Base-by-base conservation (phyloP, 2,888 invertebrate species). In the Ecliptopera silaceata region DNA sequence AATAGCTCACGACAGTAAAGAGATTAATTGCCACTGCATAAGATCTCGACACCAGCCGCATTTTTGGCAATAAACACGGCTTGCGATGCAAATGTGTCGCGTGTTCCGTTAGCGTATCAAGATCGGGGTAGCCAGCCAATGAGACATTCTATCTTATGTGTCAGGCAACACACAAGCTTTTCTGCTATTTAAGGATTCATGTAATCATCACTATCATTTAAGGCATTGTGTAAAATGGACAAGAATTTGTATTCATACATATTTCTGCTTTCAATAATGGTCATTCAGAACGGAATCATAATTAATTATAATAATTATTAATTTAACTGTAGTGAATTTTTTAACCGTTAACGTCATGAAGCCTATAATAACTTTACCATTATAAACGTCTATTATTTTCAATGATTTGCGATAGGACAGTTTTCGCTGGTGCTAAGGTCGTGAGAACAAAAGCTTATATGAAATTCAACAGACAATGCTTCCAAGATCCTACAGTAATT, bases 1-100 rank as follows among this genome's bases (percentile, higher is more conserved):
- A 88, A 88, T 88, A 86, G 84, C 84, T 77, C 84, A 82, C 84
- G 81, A 79, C 79, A 80, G 69, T 75, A 79, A 77, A 53, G 69
- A 80, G 82, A 86, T 86, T 88, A 84, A 89, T 86, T 84, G 80
- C 73, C 56, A 68, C 72, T 80, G 77, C 77, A 80, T 77, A 74
- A 77, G 69, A 71, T 72, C 69, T 75, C 36, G 66, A 69, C 67
- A 63, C 48, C 56, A 56, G 64, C 56, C 66, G 59, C 63, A 66
- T 63, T 70, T 71, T 74, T 66, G 74, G 69, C 70, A 74, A 65
- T 66, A 65, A 66, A 68, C 59, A 59, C 46, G 55, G 52, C 46
- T 63, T 51, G 56, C 63, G 58, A 66, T 70, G 61, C 55, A 59
- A 70, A 69, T 66, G 62, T 61, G 42, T 47, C 46, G 58, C 57